Conservation (phyloP, 2,888 invertebrate species). For the Stratiomys singularior region DNA sequence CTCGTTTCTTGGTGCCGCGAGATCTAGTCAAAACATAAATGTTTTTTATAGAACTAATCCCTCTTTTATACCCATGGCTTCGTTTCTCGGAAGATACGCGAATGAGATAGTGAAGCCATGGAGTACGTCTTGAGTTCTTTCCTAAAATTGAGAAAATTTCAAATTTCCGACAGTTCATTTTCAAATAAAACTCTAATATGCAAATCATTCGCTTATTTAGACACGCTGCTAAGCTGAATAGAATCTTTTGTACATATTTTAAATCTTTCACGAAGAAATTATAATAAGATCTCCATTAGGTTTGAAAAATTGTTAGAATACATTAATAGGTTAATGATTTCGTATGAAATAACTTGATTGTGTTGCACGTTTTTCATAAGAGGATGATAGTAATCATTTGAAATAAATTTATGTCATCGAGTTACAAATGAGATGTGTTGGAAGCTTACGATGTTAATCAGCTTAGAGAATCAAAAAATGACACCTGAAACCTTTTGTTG, state of each 20-base stretch:
- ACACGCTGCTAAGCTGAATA: neutral
- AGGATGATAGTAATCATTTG: no score
- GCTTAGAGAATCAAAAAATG: no score
- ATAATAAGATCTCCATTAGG: neutral
- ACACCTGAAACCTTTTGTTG: no score
- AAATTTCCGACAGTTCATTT: slow-evolving; percentile 14
- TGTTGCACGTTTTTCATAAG: no score
- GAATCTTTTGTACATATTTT: no score
- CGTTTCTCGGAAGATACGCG: neutral
- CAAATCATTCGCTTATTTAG: slow-evolving; percentile 3
- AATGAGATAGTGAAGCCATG: neutral
- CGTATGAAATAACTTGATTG: no score
- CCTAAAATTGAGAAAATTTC: neutral
- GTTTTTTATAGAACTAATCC: neutral
- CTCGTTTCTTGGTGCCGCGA: neutral
- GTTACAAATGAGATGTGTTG: no score
- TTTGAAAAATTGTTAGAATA: neutral
- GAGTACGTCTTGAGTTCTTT: neutral
- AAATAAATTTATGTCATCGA: no score
- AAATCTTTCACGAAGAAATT: neutral
- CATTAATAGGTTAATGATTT: no score
- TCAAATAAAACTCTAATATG: neutral
- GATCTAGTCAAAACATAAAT: neutral
- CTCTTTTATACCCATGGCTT: neutral
- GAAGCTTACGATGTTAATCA: no score